A percentile compares a stretch with the other conserved stretches of the same genome.
Evolutionary conservation across 1,140 invertebrate species (phyloP).

Genomic region (Lerema accius): DNA sequence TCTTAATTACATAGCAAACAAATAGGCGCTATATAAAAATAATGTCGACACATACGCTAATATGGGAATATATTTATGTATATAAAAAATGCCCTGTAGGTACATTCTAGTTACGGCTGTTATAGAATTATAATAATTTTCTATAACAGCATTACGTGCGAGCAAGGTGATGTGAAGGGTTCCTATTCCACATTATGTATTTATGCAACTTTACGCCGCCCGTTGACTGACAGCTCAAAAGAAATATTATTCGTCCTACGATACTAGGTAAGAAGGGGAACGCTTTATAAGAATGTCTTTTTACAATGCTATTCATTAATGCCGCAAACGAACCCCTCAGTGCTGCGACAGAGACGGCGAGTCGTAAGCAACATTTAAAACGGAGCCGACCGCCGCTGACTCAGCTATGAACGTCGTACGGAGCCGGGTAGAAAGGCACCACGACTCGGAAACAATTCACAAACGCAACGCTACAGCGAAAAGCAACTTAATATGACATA

Average conservation of each 20-base stretch:
- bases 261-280: conserved; percentile 37
- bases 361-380: conserved; percentile 26
- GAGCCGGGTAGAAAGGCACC: conserved; percentile 20
- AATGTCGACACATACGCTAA: no score
- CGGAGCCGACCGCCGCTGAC: conserved; percentile 7
- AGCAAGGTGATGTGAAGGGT: conserved; percentile 51
- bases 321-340: conserved; percentile 45
- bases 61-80: no score
- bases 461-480: conserved; percentile 5
- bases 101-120: no score
- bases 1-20: no score
- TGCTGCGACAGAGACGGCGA: conserved; percentile 10
- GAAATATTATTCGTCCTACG: conserved; percentile 52
- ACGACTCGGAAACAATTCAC: conserved; percentile 8
- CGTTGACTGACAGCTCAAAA: conserved; percentile 60
- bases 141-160: conserved; percentile 10
- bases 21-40: no score
- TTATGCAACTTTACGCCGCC: conserved; percentile 62
- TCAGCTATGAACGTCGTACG: conserved; percentile 15
- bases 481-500: conserved; percentile 35
- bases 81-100: no score
- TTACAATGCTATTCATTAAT: conserved; percentile 54
- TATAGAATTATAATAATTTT: neutral
- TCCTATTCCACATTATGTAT: conserved; percentile 68
- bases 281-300: conserved; percentile 54